A percentile compares a stretch with the other conserved stretches of the same genome.
These are phyloP conservation scores for Epizoanthus rinbou DNA, from an alignment of 92 coral and sea anemone genomes.

Conservation along the genomic window DNA sequence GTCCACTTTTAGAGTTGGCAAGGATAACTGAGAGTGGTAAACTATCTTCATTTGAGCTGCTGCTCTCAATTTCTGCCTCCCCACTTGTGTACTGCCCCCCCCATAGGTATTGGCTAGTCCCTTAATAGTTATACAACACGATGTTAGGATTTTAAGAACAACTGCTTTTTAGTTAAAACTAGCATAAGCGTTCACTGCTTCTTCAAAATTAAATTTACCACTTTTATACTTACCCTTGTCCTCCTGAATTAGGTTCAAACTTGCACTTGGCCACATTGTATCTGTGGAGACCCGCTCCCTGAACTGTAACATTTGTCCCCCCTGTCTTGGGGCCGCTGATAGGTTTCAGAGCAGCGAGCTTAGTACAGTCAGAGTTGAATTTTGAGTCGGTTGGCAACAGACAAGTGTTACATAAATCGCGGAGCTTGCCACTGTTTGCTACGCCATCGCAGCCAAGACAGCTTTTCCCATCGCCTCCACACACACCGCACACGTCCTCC, in stretches of 20 bases:
- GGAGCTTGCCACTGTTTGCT: slow-evolving; percentile 53
- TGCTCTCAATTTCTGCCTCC: too few relatives aligned
- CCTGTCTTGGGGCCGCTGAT: slow-evolving; percentile 60
- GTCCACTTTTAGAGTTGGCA: too few relatives aligned
- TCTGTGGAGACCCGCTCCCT: slow-evolving; percentile 67
- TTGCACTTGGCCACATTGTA: slow-evolving; percentile 54
- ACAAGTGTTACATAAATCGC: slow-evolving; percentile 64
- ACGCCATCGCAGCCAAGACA: slow-evolving; percentile 67
- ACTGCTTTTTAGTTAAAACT: too few relatives aligned
- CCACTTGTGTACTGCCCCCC: too few relatives aligned
- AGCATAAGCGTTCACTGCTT: too few relatives aligned
- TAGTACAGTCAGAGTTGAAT: slow-evolving; percentile 53
- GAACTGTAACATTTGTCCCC: slow-evolving; percentile 40
- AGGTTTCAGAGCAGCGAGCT: slow-evolving; percentile 46
- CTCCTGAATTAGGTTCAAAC: slow-evolving; percentile 35
- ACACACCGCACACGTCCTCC: slow-evolving; percentile 66
- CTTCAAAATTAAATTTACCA: too few relatives aligned
- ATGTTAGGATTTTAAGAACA: too few relatives aligned
- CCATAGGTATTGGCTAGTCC: too few relatives aligned
- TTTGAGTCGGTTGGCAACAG: slow-evolving; percentile 32
- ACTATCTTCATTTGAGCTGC: too few relatives aligned
- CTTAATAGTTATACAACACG: too few relatives aligned
- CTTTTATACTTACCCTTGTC: slow-evolving; percentile 27
- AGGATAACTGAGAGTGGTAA: too few relatives aligned
- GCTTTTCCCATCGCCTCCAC: slow-evolving; percentile 49